Conservation (phyloP, 1,140 invertebrate genomes). For the Drosophila varians region DNA sequence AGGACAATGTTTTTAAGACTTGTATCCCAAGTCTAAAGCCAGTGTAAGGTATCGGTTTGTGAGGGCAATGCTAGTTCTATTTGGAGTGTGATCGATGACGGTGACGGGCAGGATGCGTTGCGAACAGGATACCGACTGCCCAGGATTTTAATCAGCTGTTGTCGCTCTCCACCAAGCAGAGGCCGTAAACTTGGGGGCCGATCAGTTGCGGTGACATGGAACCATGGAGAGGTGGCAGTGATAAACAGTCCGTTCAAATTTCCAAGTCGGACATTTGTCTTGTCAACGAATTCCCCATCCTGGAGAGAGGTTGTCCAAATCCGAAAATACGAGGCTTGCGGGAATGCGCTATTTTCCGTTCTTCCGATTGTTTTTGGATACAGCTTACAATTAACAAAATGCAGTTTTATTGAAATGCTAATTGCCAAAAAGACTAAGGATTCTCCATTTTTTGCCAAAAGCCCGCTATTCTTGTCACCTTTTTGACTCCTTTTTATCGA, state of each 20-base stretch:
- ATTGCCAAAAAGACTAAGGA: not conserved
- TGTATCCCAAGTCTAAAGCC: not conserved
- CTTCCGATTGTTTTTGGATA: no score
- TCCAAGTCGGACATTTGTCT: not conserved
- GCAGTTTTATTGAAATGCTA: not conserved
- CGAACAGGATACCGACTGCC: constrained; percentile 15
- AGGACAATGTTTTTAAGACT: no score
- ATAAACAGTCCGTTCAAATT: not conserved
- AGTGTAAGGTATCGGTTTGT: constrained; percentile 16
- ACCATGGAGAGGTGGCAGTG: not conserved
- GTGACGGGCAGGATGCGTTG: constrained; percentile 41
- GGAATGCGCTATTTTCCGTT: not conserved
- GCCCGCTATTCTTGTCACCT: not conserved
- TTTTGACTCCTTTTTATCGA: not conserved
- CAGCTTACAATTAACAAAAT: no score
- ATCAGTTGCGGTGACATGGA: constrained; percentile 12
- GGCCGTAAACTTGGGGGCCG: constrained; percentile 5
- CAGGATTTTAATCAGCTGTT: constrained; percentile 64
- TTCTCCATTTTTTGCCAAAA: not conserved
- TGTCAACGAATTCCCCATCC: not conserved
- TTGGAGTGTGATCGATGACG: constrained; percentile 75
- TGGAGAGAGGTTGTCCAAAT: not conserved
- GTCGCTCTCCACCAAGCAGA: constrained; percentile 21
- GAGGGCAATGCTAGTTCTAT: constrained; percentile 58
- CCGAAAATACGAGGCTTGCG: not conserved